Base-by-base conservation (phyloP, 2,797 vertebrate species). In the Parauchenoglanis ngamensis region DNA sequence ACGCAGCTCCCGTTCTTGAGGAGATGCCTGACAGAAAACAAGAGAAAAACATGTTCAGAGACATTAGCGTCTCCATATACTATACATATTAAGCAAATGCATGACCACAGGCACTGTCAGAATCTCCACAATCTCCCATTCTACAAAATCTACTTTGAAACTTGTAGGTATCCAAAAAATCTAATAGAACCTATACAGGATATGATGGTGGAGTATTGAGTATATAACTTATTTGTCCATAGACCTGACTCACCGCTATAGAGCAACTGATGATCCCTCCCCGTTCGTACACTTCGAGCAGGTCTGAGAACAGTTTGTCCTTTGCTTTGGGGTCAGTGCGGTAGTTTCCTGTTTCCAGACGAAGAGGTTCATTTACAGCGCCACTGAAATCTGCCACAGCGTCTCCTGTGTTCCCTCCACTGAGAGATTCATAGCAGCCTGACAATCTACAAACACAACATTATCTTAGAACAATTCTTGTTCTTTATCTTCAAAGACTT, bases 361-460 rank as follows among this genome's bases (percentile, higher is more conserved):
- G 93, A 57, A 99, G 90, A 87, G 95, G 92, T 93, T 99, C 98
- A 8, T 96, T 91, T 87, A 99, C 95, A 0, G 97, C 97, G 52
- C 98, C 98, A 17, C 96, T 98, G 92, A 99, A 99, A 91, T 99
- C 98, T 90, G 98, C 97, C 86, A 99, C 96, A 11, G 98, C 97
- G 40, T 99, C 98, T 59, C 96, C 96, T 17, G 97, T 97, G 75
- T 96, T 98, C 65, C 98, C 97, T 7, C 97, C 97, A 83, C 97
- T 97, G 70, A 99, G 93, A 4, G 97, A 97, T 92, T 99, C 96
- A 0, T 99, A 99, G 92, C 97, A 98, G 85, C 96, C 97, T 21
- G 96, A 94, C 23, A 99, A 93, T 92, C 98, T 99, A 91, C 25
- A 83, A 54, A 82, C 40, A 84, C 52, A 88, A 21, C 49, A 40